Evolutionary conservation across 1,140 invertebrate genomes (phyloP).

Genomic region (Tribolium castaneum): DNA sequence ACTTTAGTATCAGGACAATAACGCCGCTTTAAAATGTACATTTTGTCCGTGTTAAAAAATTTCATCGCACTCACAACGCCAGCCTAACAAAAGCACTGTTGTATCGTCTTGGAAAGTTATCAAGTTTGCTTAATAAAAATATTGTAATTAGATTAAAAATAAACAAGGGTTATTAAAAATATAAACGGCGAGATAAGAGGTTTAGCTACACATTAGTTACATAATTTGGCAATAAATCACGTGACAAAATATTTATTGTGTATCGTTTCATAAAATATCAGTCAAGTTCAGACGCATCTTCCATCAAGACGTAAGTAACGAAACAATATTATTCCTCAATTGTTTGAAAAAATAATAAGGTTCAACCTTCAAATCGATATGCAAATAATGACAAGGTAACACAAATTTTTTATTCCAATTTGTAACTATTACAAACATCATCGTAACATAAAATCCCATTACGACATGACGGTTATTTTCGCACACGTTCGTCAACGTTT

Average conservation of each 20-base stretch:
- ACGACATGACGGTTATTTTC: not conserved
- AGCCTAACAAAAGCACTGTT: not conserved
- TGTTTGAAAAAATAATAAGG: slow-evolving; percentile 11
- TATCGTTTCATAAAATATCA: not conserved
- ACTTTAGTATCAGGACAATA: slow-evolving; percentile 7
- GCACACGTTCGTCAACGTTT: not conserved
- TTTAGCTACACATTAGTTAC: not conserved
- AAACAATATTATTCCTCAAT: not conserved
- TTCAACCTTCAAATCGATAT: slow-evolving; percentile 17
- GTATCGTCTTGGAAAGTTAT: slow-evolving; percentile 14
- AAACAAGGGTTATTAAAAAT: slow-evolving; percentile 1
- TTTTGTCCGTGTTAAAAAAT: not conserved
- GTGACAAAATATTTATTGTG: not conserved
- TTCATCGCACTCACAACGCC: not conserved
- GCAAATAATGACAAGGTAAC: slow-evolving; percentile 17
- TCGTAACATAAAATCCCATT: slow-evolving; percentile 4
- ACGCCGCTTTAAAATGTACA: not conserved
- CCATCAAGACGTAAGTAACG: not conserved
- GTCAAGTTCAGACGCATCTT: not conserved
- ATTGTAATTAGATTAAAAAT: slow-evolving; percentile 10
- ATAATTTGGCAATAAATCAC: not conserved
- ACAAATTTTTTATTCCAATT: not conserved
- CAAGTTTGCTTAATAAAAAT: slow-evolving; percentile 25
- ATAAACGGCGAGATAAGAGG: not conserved
- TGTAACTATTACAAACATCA: not conserved